phyloP scores from a whole-genome alignment of 2,113 vertebrate species.

The Embiotoca jacksoni region DNA sequence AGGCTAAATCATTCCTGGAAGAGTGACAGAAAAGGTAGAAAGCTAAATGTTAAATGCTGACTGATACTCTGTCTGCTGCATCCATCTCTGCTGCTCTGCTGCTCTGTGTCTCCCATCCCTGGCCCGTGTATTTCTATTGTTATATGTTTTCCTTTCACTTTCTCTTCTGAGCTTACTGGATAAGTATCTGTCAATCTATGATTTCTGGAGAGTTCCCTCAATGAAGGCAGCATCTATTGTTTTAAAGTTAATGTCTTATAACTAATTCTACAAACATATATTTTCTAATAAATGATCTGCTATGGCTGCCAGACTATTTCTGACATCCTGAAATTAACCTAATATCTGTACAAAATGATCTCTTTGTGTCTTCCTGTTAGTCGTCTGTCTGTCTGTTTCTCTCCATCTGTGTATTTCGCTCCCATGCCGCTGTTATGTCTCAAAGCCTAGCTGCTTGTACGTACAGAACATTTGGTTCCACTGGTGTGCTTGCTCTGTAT shows the following conservation, averaged over 20 bases:
- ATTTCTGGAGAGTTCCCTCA: no score
- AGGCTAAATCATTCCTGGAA: conserved; percentile 69
- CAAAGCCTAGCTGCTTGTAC: conserved; percentile 23
- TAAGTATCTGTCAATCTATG: no score
- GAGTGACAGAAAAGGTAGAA: conserved; percentile 70
- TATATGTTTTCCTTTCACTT: background rate
- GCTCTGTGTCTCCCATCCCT: conserved; percentile 3
- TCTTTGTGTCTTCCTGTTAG: conserved; percentile 6
- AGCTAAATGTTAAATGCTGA: conserved; percentile 68
- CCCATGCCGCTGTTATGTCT: conserved; percentile 62
- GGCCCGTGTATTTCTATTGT: conserved; percentile 21
- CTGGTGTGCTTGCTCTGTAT: conserved; percentile 15
- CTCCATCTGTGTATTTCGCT: background rate
- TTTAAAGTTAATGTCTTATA: no score
- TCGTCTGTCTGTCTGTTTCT: conserved; percentile 1
- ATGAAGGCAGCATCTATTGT: no score
- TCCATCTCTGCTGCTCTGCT: conserved; percentile 24
- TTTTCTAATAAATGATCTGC: background rate
- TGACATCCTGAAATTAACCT: background rate
- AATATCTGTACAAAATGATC: background rate
- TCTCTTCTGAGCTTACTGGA: background rate
- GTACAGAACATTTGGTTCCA: conserved; percentile 51
- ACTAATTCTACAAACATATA: no score
- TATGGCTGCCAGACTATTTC: background rate
- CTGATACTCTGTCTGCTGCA: conserved; percentile 62